These are phyloP conservation scores for Nestor notabilis DNA, from an alignment of 2,113 vertebrate species.

Conservation along the genomic window DNA sequence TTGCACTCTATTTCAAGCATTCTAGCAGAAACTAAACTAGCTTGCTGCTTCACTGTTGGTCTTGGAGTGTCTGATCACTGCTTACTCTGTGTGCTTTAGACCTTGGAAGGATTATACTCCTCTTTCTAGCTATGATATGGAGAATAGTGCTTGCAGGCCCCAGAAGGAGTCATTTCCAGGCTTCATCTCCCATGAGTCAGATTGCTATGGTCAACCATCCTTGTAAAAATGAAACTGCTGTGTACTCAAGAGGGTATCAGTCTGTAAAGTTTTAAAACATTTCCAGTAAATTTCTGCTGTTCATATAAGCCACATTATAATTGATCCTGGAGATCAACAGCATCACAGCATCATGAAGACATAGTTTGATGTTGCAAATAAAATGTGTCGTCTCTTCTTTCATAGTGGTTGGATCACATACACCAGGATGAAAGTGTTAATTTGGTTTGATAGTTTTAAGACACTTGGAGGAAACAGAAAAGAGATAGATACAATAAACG, in stretches of 20 bases:
- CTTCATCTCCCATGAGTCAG: neutral
- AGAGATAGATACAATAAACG: neutral
- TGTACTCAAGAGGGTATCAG: neutral
- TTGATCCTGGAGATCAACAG: neutral
- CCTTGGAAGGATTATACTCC: neutral
- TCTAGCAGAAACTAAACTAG: neutral
- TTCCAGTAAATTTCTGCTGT: neutral
- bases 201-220: neutral
- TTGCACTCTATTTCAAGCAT: neutral
- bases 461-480: neutral
- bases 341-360: neutral
- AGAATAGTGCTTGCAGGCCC: neutral
- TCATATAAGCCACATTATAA: neutral
- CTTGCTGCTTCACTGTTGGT: neutral
- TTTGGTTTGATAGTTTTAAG: neutral
- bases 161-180: neutral
- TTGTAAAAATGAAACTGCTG: neutral
- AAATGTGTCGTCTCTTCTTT: neutral
- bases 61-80: neutral
- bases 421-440: neutral
- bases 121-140: neutral
- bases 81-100: neutral
- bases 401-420: neutral
- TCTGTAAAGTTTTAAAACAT: neutral
- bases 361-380: neutral